These are phyloP conservation scores for Tiliacea citrago DNA, from an alignment of 2,888 invertebrate genomes.

Conservation along the genomic window DNA sequence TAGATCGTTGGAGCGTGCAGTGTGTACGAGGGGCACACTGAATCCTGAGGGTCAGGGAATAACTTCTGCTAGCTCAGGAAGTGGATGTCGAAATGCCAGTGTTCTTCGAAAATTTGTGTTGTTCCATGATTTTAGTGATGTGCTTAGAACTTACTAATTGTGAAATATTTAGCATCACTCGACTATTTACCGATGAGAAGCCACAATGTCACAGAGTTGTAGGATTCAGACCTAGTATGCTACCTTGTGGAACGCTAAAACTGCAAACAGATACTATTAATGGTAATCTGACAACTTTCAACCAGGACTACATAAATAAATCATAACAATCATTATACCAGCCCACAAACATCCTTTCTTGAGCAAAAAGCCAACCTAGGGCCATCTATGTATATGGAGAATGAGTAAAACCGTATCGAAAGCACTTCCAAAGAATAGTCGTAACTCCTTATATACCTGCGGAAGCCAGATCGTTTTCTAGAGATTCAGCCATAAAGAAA, in stretches of 20 bases:
- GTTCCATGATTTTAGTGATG: too few relatives aligned
- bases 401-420: constrained; percentile 18
- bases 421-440: constrained; percentile 27
- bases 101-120: too few relatives aligned
- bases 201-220: neutral
- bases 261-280: too few relatives aligned
- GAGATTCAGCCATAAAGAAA: constrained; percentile 28
- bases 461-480: constrained; percentile 14
- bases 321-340: neutral
- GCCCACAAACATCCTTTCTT: neutral
- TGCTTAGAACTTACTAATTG: too few relatives aligned
- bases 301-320: neutral
- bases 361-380: neutral
- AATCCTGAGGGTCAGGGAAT: too few relatives aligned
- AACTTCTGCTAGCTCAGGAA: too few relatives aligned
- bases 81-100: too few relatives aligned
- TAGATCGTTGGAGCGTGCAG: too few relatives aligned
- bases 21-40: too few relatives aligned
- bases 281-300: neutral
- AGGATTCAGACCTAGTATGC: neutral
- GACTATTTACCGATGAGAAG: too few relatives aligned
- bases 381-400: neutral
- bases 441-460: constrained; percentile 36
- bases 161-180: too few relatives aligned
- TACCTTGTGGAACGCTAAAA: neutral